phyloP scores from a whole-genome alignment of 1,140 invertebrate species.

The Brachionus rotundiformis region DNA sequence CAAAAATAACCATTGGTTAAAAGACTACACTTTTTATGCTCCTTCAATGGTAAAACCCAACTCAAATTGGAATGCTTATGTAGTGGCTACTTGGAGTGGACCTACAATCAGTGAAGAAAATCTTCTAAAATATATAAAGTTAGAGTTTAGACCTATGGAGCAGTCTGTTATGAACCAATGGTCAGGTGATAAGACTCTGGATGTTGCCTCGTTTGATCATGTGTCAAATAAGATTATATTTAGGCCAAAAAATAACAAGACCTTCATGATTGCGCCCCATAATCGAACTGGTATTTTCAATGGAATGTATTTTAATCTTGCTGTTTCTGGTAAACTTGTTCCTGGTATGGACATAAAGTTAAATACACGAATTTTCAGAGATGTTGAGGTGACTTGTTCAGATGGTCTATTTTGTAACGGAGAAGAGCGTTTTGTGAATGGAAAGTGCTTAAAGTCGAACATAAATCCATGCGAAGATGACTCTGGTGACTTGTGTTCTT shows the following conservation, averaged over 20 bases:
- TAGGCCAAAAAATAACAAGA: neutral
- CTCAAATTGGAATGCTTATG: neutral
- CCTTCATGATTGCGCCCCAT: neutral
- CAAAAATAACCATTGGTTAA: neutral
- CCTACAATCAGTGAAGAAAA: neutral
- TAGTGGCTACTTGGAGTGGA: neutral
- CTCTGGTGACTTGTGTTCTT: neutral
- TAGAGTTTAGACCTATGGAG: neutral
- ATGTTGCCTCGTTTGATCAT: neutral
- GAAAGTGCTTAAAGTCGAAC: neutral
- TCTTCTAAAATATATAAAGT: neutral
- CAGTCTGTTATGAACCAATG: neutral
- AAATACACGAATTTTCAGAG: neutral
- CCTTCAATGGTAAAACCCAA: neutral
- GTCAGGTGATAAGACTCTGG: neutral
- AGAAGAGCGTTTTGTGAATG: neutral
- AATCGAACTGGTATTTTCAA: neutral
- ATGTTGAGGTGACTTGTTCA: conserved; percentile 1
- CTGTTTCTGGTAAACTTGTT: neutral
- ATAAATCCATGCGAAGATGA: neutral
- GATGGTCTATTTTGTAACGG: conserved; percentile 6
- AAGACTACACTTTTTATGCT: neutral
- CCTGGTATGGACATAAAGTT: neutral
- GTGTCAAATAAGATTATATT: neutral
- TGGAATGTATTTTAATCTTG: neutral